Base-by-base conservation (phyloP, 1,140 invertebrate species). In the Bombus superbus region DNA sequence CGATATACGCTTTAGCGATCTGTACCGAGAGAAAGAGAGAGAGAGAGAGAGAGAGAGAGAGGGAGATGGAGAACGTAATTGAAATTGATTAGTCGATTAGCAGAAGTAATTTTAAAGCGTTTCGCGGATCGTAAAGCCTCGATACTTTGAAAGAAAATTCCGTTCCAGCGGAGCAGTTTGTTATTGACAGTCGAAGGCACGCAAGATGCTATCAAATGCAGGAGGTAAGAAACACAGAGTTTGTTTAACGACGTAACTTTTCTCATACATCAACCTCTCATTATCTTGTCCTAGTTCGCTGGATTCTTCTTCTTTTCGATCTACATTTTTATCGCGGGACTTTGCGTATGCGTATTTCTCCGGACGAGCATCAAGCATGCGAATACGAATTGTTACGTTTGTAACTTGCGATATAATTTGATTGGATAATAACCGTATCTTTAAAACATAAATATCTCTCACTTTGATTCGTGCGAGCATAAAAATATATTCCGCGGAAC, bases 121-220 rank as follows among this genome's bases (percentile, higher is more conserved):
- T 80, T 69, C 68, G 64, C n/a, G 38, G 69, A 57, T 80, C 76
- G 76, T 53, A 44, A 59, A 62, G 83, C 40, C 83, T n/a, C 38
- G 83, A 38, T 42, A 69, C 38, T 74, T 68, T 42, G 62, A 44
- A 75, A 75, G 78, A 75, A 81, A 75, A 81, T 81, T 68, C 62
- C 62, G 59, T 74, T n/a, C 13, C 59, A 62, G 35, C 35, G 10
- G 38, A 32, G n/a, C 22, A 68, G 71, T 75, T 81, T 85, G 78
- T 68, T 85, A 85, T 81, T 81, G 84, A 81, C 79, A 85, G 84
- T 85, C 59, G 78, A 81, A 85, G 72, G 79, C 84, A 85, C 69
- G 79, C 84, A 59, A 85, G 22, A 71, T 25, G 79, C 35, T 81
- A 73, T 81, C 59, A 71, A 81, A 38, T 68, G 68, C 35, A 40